Percentiles rank a stretch among this genome's conserved stretches.
Evolutionary conservation across 1,140 invertebrate genomes (phyloP).

Genomic region (Lepidotrigona ventralis): DNA sequence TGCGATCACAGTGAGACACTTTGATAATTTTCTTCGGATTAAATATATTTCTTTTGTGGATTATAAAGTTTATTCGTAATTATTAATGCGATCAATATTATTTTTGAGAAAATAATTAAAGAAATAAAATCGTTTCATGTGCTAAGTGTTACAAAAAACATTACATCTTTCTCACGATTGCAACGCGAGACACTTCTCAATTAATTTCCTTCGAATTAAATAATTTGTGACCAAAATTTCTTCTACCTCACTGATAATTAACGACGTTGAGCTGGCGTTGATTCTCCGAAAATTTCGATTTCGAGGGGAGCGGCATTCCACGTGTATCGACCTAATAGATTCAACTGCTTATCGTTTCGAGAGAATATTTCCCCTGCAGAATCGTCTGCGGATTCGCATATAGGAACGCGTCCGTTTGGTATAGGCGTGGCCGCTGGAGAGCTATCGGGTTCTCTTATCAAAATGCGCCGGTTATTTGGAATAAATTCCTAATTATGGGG

Average conservation of each 20-base stretch:
- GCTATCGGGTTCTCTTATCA: conserved; percentile 27
- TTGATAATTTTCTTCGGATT: too few relatives aligned
- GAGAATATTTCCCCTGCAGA: background rate
- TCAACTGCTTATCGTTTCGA: background rate
- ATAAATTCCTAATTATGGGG: conserved; percentile 28
- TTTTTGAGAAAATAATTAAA: too few relatives aligned
- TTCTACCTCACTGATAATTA: background rate
- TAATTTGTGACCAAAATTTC: background rate
- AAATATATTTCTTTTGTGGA: too few relatives aligned
- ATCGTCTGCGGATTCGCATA: background rate
- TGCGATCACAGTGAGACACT: too few relatives aligned
- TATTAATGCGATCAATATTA: too few relatives aligned
- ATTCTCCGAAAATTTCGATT: background rate
- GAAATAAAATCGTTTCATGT: too few relatives aligned
- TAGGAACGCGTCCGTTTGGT: background rate
- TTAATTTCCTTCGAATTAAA: too few relatives aligned
- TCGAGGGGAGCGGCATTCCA: background rate
- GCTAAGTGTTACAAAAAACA: too few relatives aligned
- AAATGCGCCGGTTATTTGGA: conserved; percentile 21
- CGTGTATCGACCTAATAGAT: background rate
- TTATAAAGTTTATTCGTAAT: too few relatives aligned
- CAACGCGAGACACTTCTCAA: too few relatives aligned
- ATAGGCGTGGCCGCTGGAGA: background rate
- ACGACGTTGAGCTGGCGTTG: background rate
- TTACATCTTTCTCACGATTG: too few relatives aligned